Evolutionary conservation across 2,888 invertebrate genomes (phyloP).

Genomic region (Oligia strigilis): DNA sequence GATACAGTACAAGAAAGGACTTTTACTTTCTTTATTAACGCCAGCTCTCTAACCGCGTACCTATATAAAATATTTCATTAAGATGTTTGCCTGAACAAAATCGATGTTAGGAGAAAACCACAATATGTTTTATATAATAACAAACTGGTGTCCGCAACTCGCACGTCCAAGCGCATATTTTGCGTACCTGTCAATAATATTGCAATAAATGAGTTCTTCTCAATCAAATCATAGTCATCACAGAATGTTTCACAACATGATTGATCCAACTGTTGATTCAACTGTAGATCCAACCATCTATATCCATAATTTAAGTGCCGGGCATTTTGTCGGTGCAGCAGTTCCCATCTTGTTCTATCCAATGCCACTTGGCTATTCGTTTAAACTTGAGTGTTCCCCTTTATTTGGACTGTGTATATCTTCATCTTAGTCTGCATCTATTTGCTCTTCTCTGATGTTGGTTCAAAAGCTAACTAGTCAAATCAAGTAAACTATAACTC

Average conservation of each 20-base stretch:
- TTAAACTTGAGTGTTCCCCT: slow-evolving; percentile 3
- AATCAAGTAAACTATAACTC: background rate
- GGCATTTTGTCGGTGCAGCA: slow-evolving; percentile 49
- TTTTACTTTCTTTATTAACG: slow-evolving; percentile 15
- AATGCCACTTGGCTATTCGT: slow-evolving; percentile 11
- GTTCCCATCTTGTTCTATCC: slow-evolving; percentile 38
- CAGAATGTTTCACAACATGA: slow-evolving; percentile 36
- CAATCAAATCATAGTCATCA: background rate
- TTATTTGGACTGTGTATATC: slow-evolving; percentile 9
- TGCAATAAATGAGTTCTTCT: slow-evolving; percentile 9
- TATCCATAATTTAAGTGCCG: slow-evolving; percentile 31
- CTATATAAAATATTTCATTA: background rate
- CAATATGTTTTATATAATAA: background rate
- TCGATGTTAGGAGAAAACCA: background rate
- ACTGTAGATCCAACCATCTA: background rate
- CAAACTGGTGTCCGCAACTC: background rate
- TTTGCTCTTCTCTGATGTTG: background rate
- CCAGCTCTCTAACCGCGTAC: background rate
- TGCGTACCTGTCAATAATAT: background rate
- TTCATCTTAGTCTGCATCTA: background rate
- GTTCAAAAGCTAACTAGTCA: background rate
- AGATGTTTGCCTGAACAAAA: background rate
- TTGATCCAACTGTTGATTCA: slow-evolving; percentile 24
- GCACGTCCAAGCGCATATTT: background rate
- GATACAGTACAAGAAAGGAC: background rate